Conservation (phyloP, 2,113 vertebrate genomes). For the Albula goreensis region DNA sequence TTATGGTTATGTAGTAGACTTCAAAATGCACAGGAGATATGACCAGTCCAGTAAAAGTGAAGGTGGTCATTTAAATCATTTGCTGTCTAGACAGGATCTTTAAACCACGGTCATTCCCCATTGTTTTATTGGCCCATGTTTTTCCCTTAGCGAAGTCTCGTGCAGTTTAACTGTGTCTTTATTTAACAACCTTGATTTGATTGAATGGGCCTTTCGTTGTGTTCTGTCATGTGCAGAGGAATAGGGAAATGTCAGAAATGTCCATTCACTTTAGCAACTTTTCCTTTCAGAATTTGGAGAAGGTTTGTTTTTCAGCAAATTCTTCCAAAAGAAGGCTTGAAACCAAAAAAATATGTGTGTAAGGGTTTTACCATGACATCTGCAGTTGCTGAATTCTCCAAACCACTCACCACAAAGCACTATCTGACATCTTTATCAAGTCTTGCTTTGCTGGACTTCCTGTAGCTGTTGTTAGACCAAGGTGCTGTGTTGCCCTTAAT, state of each 20-base stretch:
- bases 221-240: slow-evolving; percentile 19
- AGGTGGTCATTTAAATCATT: slow-evolving; percentile 14
- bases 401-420: neutral
- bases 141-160: slow-evolving; percentile 18
- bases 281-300: neutral
- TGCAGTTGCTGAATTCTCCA: neutral
- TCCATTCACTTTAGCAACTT: neutral
- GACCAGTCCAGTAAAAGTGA: slow-evolving; percentile 19
- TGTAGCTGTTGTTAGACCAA: neutral
- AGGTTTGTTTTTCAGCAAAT: neutral
- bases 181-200: slow-evolving; percentile 13
- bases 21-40: slow-evolving; percentile 14
- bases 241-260: neutral
- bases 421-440: slow-evolving; percentile 4
- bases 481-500: neutral
- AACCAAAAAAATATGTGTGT: neutral
- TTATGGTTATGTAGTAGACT: slow-evolving; percentile 13
- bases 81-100: slow-evolving; percentile 38
- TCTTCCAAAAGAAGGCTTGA: neutral
- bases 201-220: slow-evolving; percentile 25
- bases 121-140: slow-evolving; percentile 22
- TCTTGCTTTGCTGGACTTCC: slow-evolving; percentile 5
- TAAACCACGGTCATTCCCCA: slow-evolving; percentile 26
- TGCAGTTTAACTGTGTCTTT: slow-evolving; percentile 21
- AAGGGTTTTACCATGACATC: neutral